Percentiles rank a stretch among this genome's conserved stretches.
Evolutionary conservation across 2,888 invertebrate genomes (phyloP).

Genomic region (Calameuta filiformis): DNA sequence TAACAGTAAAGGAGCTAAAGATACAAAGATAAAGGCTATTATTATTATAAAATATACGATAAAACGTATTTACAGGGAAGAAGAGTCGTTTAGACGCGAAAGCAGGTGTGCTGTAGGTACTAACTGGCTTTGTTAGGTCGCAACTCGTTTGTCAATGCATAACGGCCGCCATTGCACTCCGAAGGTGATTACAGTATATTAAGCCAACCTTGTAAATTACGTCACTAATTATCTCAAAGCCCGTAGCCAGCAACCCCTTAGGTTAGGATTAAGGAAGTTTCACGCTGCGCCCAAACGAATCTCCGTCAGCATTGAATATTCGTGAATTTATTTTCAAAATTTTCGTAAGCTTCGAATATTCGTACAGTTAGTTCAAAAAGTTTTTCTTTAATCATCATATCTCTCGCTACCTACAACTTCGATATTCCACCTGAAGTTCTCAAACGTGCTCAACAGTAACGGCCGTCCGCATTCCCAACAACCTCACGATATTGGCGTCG

Average conservation of each 20-base stretch:
- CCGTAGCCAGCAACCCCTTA: constrained; percentile 12
- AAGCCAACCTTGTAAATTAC: constrained; percentile 40
- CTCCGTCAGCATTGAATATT: background rate
- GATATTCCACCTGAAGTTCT: background rate
- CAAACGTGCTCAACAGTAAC: background rate
- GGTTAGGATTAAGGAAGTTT: constrained; percentile 35
- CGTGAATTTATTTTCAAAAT: background rate
- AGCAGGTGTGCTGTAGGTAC: background rate
- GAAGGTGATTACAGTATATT: constrained; percentile 41
- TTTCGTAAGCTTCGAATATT: background rate
- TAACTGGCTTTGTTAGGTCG: background rate
- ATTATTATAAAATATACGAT: background rate
- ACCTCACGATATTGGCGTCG: background rate
- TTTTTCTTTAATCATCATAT: background rate
- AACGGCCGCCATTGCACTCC: constrained; percentile 29
- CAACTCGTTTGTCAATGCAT: constrained; percentile 30
- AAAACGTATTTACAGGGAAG: background rate
- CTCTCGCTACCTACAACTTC: background rate
- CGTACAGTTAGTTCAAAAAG: background rate
- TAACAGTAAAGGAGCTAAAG: background rate
- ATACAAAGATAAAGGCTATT: background rate
- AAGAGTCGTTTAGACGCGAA: background rate
- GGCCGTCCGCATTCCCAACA: background rate
- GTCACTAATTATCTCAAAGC: constrained; percentile 41
- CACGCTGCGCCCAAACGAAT: background rate